These are phyloP conservation scores for Ctena decussata DNA, from an alignment of 2,888 invertebrate species.

Conservation along the genomic window DNA sequence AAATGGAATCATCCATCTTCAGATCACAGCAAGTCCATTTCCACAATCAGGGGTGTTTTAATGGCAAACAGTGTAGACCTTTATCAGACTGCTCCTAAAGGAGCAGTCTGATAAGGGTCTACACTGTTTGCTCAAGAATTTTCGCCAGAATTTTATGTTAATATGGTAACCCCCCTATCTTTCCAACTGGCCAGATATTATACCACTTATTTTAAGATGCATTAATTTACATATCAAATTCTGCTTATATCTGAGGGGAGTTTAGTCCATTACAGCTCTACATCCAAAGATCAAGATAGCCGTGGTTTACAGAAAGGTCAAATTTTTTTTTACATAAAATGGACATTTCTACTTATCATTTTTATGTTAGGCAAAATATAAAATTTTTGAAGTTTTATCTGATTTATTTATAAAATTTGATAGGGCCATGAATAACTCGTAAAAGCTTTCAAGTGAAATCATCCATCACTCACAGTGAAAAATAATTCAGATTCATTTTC, in stretches of 20 bases:
- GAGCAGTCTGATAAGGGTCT: no score
- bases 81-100: no score
- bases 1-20: no score
- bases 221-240: constrained; percentile 17
- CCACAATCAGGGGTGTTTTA: no score
- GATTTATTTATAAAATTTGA: constrained; percentile 32
- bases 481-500: background rate
- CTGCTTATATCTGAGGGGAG: constrained; percentile 6
- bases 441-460: constrained; percentile 12
- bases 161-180: no score
- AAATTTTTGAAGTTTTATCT: constrained; percentile 49
- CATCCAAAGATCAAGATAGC: background rate
- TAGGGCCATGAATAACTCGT: background rate
- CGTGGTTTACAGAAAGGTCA: constrained; percentile 3
- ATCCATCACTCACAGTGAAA: constrained; percentile 5
- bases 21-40: no score
- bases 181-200: background rate
- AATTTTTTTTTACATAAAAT: constrained; percentile 44
- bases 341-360: constrained; percentile 63
- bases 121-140: no score
- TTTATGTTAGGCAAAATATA: constrained; percentile 62
- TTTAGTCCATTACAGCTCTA: background rate
- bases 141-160: no score
- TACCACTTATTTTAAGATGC: constrained; percentile 6
- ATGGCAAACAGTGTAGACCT: no score